These are phyloP conservation scores for Alethe castanea DNA, from an alignment of 2,113 vertebrate species.

Conservation along the genomic window DNA sequence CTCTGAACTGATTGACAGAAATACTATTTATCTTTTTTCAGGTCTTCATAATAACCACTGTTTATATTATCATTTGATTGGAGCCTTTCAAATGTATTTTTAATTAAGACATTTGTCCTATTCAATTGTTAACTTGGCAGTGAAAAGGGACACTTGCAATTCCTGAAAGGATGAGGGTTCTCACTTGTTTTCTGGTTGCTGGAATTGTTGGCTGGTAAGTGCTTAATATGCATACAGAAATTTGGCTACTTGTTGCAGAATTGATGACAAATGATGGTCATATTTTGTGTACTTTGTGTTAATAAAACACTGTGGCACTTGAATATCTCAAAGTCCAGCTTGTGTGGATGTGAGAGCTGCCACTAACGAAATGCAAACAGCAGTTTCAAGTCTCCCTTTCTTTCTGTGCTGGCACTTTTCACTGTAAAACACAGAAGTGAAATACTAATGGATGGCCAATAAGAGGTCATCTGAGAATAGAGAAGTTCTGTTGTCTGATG, in stretches of 20 bases:
- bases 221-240: background rate
- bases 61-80: background rate
- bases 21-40: background rate
- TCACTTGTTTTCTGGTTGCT: background rate
- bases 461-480: background rate
- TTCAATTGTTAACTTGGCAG: background rate
- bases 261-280: background rate
- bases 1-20: background rate
- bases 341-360: background rate
- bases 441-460: background rate
- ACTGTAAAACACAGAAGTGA: background rate
- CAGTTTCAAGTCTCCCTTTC: background rate
- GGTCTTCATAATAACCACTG: background rate
- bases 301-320: background rate
- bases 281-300: background rate
- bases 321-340: background rate
- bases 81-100: background rate
- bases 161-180: background rate
- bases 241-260: background rate
- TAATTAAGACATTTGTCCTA: background rate
- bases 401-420: background rate
- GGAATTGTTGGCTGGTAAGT: background rate
- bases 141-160: background rate
- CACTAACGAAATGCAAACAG: background rate
- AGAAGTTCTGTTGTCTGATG: background rate